These are phyloP conservation scores for Centrocercus urophasianus DNA, from an alignment of 2,113 vertebrate species.

Conservation along the genomic window DNA sequence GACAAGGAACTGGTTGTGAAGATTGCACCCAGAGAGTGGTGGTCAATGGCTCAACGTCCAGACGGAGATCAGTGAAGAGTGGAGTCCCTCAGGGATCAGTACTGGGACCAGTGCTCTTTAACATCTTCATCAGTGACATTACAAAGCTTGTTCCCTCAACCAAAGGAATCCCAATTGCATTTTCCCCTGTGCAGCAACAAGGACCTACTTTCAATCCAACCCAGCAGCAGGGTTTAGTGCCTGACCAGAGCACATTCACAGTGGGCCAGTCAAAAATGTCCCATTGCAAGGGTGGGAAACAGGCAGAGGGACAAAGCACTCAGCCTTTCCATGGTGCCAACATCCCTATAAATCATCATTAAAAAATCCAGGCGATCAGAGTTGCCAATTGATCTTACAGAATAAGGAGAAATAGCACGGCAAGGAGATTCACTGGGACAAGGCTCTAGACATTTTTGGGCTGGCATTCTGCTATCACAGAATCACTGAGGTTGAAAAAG, in stretches of 20 bases:
- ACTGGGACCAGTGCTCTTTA: no score
- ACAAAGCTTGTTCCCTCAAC: not conserved
- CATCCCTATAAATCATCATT: not conserved
- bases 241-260: not conserved
- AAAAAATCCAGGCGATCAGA: not conserved
- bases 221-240: rapidly evolving
- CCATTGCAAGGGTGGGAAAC: rapidly evolving
- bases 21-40: no score
- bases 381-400: not conserved
- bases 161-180: not conserved
- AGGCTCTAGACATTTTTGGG: rapidly evolving
- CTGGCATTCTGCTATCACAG: not conserved
- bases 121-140: no score
- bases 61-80: no score
- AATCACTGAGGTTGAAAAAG: no score
- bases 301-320: not conserved
- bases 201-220: not conserved
- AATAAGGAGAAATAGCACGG: not conserved
- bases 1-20: no score
- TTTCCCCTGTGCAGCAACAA: not conserved
- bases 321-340: not conserved
- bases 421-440: not conserved
- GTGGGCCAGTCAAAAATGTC: not conserved
- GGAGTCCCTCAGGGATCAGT: no score
- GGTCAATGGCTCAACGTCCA: no score